Evolutionary conservation across 2,113 vertebrate genomes (phyloP).

Genomic region (Siniperca knerii): DNA sequence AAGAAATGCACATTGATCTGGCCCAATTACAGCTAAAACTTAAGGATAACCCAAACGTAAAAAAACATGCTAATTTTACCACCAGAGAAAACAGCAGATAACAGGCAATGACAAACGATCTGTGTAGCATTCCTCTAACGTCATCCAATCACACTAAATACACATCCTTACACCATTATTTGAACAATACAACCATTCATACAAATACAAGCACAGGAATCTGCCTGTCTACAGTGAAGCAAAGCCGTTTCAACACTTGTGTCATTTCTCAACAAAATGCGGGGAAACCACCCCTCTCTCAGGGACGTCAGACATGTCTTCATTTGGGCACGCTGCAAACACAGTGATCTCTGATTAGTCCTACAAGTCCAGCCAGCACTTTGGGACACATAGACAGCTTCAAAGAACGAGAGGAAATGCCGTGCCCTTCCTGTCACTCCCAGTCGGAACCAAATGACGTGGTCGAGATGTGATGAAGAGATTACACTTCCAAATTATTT

Average conservation of each 20-base stretch:
- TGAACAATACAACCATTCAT: conserved; percentile 70
- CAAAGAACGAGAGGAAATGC: conserved; percentile 81
- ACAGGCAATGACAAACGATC: conserved; percentile 43
- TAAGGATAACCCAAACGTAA: neutral
- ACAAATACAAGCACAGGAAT: conserved; percentile 69
- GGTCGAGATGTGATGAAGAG: conserved; percentile 65
- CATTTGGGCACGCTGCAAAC: conserved; percentile 67
- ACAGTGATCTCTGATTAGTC: conserved; percentile 69
- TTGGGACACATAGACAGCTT: conserved; percentile 69
- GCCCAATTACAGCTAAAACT: conserved; percentile 6
- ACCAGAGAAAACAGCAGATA: neutral
- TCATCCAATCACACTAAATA: conserved; percentile 50
- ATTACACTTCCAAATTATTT: conserved; percentile 62
- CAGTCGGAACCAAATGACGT: conserved; percentile 70
- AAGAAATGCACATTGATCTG: conserved; percentile 1
- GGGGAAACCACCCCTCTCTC: conserved; percentile 41
- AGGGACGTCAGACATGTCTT: conserved; percentile 61
- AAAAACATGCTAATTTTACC: neutral
- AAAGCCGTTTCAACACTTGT: conserved; percentile 65
- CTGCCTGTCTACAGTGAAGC: conserved; percentile 47
- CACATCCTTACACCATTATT: conserved; percentile 56
- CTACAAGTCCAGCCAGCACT: conserved; percentile 57
- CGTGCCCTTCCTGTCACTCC: conserved; percentile 83
- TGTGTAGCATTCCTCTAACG: conserved; percentile 55
- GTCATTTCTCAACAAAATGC: conserved; percentile 49